Conservation (phyloP, 2,113 vertebrate genomes). For the Rattus rattus region DNA sequence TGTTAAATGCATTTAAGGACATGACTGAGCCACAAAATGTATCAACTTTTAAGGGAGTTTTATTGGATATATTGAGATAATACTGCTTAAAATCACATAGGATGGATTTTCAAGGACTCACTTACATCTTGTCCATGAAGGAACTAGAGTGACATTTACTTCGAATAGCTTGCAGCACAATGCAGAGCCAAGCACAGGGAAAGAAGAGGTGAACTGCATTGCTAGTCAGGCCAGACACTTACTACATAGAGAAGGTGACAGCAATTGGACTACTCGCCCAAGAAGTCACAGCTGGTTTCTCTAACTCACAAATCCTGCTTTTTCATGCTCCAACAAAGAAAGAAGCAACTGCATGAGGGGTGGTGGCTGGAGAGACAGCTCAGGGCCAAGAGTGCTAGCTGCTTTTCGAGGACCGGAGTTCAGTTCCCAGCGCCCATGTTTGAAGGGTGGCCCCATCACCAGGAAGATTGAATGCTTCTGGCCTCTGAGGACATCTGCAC, state of each 20-base stretch:
- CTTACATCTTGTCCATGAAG: neutral
- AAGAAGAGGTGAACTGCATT: neutral
- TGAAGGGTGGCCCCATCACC: neutral
- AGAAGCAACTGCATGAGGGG: neutral
- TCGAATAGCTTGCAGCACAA: neutral
- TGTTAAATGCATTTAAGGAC: conserved; percentile 8
- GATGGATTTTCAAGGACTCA: neutral
- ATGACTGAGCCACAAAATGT: conserved; percentile 19
- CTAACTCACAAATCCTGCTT: neutral
- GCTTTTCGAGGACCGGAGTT: neutral
- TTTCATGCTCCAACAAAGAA: neutral
- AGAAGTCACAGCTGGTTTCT: neutral
- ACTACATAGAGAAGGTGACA: neutral
- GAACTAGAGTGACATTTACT: neutral
- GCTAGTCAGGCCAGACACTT: neutral
- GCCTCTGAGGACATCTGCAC: neutral
- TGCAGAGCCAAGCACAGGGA: neutral
- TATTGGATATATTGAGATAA: conserved; percentile 45
- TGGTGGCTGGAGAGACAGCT: neutral
- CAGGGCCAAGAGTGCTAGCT: neutral
- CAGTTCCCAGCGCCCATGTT: neutral
- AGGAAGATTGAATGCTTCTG: neutral
- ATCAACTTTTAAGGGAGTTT: conserved; percentile 57
- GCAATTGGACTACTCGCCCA: neutral
- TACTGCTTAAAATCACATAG: conserved; percentile 30